Percentiles rank a stretch among this genome's conserved stretches.
phyloP scores from a whole-genome alignment of 2,888 invertebrate species.

The Platynereis dumerilii region DNA sequence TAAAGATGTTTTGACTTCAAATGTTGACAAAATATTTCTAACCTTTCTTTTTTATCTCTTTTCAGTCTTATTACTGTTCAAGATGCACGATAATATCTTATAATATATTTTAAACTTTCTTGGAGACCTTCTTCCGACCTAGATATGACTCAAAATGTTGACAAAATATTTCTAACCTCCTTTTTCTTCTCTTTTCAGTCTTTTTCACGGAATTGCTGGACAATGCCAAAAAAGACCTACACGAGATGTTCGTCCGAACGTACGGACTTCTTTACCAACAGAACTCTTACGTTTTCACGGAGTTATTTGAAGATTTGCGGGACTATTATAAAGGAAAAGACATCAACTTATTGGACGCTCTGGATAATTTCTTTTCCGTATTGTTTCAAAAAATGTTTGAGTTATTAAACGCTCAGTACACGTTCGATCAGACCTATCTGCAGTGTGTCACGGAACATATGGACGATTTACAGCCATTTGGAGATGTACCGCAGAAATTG shows the following conservation, averaged over 20 bases:
- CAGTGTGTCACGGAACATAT: slow-evolving; percentile 89
- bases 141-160: too few relatives aligned
- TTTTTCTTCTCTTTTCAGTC: slow-evolving; percentile 70
- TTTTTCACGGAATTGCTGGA: slow-evolving; percentile 85
- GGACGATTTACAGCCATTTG: slow-evolving; percentile 92
- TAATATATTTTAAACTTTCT: too few relatives aligned
- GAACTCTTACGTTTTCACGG: slow-evolving; percentile 89
- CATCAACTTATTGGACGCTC: slow-evolving; percentile 81
- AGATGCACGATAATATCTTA: too few relatives aligned
- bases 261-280: slow-evolving; percentile 95
- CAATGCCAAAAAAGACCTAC: slow-evolving; percentile 84
- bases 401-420: slow-evolving; percentile 88
- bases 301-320: slow-evolving; percentile 87
- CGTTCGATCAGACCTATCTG: slow-evolving; percentile 80
- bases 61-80: too few relatives aligned
- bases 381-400: slow-evolving; percentile 93
- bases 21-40: too few relatives aligned
- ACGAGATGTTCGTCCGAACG: slow-evolving; percentile 93
- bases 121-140: too few relatives aligned
- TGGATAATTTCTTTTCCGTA: slow-evolving; percentile 91
- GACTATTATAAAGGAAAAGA: slow-evolving; percentile 77
- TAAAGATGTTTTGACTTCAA: too few relatives aligned
- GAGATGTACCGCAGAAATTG: slow-evolving; percentile 90
- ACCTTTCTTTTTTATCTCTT: too few relatives aligned
- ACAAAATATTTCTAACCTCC: too few relatives aligned